phyloP scores from a whole-genome alignment of 1,140 invertebrate species.

The Dysdera silvatica region DNA sequence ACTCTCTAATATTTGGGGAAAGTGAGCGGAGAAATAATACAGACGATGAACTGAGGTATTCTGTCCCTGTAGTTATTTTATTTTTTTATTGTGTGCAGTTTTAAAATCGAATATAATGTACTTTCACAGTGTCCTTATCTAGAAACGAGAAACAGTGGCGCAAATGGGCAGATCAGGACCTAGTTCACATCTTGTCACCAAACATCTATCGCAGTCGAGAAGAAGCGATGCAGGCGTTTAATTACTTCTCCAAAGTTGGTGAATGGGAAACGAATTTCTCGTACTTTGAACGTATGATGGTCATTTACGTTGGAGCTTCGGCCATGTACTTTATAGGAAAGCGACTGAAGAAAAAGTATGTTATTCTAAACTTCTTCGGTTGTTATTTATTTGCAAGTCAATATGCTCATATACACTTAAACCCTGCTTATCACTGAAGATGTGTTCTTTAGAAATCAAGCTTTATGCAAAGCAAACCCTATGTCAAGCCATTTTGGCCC shows the following conservation, averaged over 20 bases:
- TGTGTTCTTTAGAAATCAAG: no score
- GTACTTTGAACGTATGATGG: conserved; percentile 68
- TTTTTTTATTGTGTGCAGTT: neutral
- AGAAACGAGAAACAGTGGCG: conserved; percentile 91
- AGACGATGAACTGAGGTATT: conserved; percentile 17
- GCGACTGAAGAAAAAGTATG: conserved; percentile 69
- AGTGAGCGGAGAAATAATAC: neutral
- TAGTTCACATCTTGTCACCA: conserved; percentile 89
- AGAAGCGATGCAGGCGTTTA: conserved; percentile 82
- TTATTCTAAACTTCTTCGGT: neutral
- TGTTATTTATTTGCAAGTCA: neutral
- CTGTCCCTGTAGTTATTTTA: neutral
- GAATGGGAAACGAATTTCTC: conserved; percentile 87
- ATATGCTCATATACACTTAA: no score
- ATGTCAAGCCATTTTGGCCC: no score
- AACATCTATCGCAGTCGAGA: conserved; percentile 83
- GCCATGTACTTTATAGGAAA: conserved; percentile 93
- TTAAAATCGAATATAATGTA: neutral
- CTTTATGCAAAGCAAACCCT: no score
- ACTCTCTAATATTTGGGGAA: conserved; percentile 82
- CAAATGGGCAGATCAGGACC: conserved; percentile 81
- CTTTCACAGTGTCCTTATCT: neutral
- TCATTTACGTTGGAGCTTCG: conserved; percentile 86
- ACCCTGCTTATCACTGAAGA: no score
- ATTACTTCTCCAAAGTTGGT: conserved; percentile 82